Evolutionary conservation across 2,888 invertebrate species (phyloP), one percentile per base, ranked within the genome.

Genomic region (Amiota minor): DNA sequence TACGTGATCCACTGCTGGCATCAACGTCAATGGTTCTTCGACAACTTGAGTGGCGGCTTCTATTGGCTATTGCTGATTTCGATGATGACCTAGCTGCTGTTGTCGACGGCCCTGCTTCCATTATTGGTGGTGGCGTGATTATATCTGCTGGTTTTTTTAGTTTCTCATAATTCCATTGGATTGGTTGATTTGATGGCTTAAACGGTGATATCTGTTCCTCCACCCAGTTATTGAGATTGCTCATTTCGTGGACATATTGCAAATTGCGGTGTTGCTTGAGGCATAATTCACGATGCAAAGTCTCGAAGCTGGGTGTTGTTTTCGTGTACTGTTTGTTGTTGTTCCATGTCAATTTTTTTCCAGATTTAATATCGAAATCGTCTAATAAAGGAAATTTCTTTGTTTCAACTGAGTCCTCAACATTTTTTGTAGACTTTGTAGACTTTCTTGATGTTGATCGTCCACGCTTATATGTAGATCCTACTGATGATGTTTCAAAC

Each of bases 201-300:
- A 50, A 50, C 50, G 50, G 1, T 12, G 53, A 35, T 35, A 12
- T n/a, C 53, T 12, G 9, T n/a, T 53, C 53, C 6, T 53, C 18
- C 35, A 67, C 20, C 67, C 67, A 67, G 18, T 67, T 67, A 11
- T 67, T 46, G 18, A 67, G 18, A n/a, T 67, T n/a, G 11, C 67
- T 23, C 50, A 67, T 20, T 23, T 67, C 50, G 14, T 20, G 50
- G 12, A 67, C 50, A 23, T 50, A 50, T 2, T 23, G 14, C 50
- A 67, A 50, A 47, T 49, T 67, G 4, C 50, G 67, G 14, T 20
- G 67, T n/a, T 67, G 67, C 23, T 67, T 67, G 20, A 50, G 14
- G 14, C 49, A n/a, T 14, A 67, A 14, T 23, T 67, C 67, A 67
- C 67, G 67, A 50, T 67, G 67, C 67, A 67, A 49, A 50, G 14